phyloP scores from a whole-genome alignment of 2,113 vertebrate species.

The Brachypodius melanocephalos region DNA sequence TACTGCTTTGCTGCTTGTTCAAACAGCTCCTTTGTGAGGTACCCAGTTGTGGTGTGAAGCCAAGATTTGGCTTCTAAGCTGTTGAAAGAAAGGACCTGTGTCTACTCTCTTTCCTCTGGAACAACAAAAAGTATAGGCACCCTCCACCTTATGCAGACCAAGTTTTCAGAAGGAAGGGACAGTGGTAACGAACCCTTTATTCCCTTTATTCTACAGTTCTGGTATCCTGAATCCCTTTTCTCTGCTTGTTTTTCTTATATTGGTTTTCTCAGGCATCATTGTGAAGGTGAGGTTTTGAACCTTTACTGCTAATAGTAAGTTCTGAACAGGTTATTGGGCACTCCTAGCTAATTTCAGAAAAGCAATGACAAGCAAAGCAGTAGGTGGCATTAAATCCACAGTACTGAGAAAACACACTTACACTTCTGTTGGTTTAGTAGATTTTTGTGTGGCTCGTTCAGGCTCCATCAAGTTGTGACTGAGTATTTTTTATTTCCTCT shows the following conservation, averaged over 20 bases:
- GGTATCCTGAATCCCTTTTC: neutral
- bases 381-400: neutral
- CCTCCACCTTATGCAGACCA: neutral
- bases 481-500: neutral
- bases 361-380: neutral
- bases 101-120: neutral
- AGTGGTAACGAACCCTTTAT: neutral
- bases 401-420: neutral
- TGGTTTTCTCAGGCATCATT: neutral
- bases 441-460: neutral
- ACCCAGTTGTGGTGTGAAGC: neutral
- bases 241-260: neutral
- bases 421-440: neutral
- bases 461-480: neutral
- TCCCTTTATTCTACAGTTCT: neutral
- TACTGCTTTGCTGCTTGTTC: neutral
- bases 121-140: accelerated
- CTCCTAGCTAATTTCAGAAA: neutral
- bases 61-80: neutral
- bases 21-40: neutral
- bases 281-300: neutral
- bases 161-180: neutral
- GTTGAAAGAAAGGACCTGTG: neutral
- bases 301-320: neutral
- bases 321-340: neutral